phyloP scores from a whole-genome alignment of 2,113 vertebrate genomes.

The Melanostigma gelatinosum region DNA sequence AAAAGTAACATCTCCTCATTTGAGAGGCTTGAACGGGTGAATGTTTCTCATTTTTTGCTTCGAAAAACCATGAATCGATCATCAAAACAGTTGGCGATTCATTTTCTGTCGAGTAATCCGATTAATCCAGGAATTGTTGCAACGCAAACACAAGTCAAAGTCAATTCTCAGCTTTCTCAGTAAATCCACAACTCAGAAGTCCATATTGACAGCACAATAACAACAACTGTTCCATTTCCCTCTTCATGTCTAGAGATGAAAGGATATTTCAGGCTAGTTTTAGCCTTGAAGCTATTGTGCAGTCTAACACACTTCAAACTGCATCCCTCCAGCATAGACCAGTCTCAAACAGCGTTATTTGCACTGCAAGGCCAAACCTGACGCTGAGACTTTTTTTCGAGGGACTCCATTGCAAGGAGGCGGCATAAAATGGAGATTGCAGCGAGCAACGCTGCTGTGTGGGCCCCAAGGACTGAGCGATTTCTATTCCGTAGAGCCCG shows the following conservation, averaged over 20 bases:
- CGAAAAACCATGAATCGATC: neutral
- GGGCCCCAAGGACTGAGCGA: slow-evolving; percentile 28
- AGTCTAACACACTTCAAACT: slow-evolving; percentile 11
- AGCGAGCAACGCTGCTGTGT: slow-evolving; percentile 6
- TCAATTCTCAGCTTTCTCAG: neutral
- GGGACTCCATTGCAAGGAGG: slow-evolving; percentile 2
- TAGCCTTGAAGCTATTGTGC: slow-evolving; percentile 19
- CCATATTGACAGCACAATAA: neutral
- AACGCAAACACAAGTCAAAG: neutral
- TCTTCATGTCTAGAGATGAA: slow-evolving; percentile 16
- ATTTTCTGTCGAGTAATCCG: neutral
- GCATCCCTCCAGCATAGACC: slow-evolving; percentile 11
- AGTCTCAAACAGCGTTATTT: slow-evolving; percentile 37
- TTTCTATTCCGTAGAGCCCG: slow-evolving; percentile 48
- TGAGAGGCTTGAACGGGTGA: neutral
- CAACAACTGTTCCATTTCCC: neutral
- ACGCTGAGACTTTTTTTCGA: slow-evolving; percentile 16
- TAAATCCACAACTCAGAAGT: neutral
- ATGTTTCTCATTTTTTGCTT: neutral
- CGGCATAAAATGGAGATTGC: slow-evolving; percentile 41
- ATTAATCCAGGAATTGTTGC: neutral
- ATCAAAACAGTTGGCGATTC: neutral
- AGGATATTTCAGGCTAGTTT: neutral
- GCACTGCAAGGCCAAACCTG: slow-evolving; percentile 24
- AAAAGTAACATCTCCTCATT: neutral